Conservation (phyloP, 2,113 vertebrate species). For the Gymnobelideus leadbeateri region DNA sequence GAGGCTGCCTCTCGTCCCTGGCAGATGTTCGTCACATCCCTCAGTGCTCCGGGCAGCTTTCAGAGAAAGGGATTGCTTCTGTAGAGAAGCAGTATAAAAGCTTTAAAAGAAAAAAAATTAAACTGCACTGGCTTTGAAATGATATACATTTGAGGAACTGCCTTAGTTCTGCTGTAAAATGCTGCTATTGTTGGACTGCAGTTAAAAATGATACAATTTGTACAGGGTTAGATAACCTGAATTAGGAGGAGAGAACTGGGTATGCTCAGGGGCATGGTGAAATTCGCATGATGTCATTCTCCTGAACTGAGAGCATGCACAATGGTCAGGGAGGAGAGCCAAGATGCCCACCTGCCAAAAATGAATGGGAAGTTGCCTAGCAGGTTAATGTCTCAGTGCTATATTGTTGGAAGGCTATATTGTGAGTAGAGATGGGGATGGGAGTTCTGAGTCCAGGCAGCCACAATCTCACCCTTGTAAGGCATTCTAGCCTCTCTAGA, state of each 20-base stretch:
- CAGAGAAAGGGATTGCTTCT: slow-evolving; percentile 59
- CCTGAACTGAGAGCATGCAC: slow-evolving; percentile 49
- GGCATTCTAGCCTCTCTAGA: neutral
- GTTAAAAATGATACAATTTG: slow-evolving; percentile 66
- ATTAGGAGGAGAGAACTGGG: slow-evolving; percentile 36
- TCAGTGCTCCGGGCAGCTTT: slow-evolving; percentile 41
- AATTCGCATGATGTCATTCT: slow-evolving; percentile 43
- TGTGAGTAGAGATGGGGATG: neutral
- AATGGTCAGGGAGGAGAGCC: slow-evolving; percentile 43
- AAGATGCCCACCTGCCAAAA: neutral
- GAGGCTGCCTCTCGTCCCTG: slow-evolving; percentile 51
- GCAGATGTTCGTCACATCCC: slow-evolving; percentile 59
- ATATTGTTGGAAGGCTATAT: slow-evolving; percentile 1
- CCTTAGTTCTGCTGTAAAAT: slow-evolving; percentile 61
- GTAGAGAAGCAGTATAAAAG: slow-evolving; percentile 52
- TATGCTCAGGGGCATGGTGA: slow-evolving; percentile 38
- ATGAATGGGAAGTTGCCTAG: neutral
- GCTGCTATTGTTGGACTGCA: slow-evolving; percentile 63
- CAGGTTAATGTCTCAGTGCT: slow-evolving; percentile 25
- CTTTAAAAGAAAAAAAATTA: slow-evolving; percentile 48
- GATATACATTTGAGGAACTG: slow-evolving; percentile 61
- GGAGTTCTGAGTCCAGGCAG: neutral
- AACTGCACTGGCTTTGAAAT: slow-evolving; percentile 64
- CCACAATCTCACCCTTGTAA: neutral
- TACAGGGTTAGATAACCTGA: slow-evolving; percentile 25